Evolutionary conservation across 2,797 vertebrate genomes (phyloP).

Genomic region (Taenioides sp.): DNA sequence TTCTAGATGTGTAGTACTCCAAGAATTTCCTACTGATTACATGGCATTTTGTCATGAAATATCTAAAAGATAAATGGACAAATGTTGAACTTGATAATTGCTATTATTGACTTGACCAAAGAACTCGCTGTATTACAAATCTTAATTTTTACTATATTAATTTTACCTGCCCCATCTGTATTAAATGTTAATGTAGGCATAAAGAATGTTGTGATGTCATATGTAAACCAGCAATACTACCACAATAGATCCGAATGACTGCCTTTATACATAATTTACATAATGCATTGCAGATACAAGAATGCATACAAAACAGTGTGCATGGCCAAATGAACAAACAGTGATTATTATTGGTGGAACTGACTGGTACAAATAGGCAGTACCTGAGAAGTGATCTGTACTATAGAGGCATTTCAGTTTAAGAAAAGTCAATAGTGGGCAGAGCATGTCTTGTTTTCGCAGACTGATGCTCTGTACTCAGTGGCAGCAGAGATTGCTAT

Average conservation of each 20-base stretch:
- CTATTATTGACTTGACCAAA: too few relatives aligned
- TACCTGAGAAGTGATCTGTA: conserved; percentile 9
- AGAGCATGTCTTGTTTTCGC: conserved; percentile 32
- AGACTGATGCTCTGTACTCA: conserved; percentile 49
- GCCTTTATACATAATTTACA: background rate
- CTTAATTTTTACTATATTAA: too few relatives aligned
- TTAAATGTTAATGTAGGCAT: too few relatives aligned
- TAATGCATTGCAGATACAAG: background rate
- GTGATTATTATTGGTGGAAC: background rate
- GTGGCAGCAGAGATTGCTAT: conserved; percentile 36
- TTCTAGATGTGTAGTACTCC: too few relatives aligned
- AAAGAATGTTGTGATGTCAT: too few relatives aligned
- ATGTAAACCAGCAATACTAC: too few relatives aligned
- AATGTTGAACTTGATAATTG: too few relatives aligned
- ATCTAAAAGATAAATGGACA: too few relatives aligned
- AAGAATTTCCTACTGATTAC: too few relatives aligned
- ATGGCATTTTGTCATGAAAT: too few relatives aligned
- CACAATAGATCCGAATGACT: background rate
- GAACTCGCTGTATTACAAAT: too few relatives aligned
- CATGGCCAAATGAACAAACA: background rate
- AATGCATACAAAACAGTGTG: background rate
- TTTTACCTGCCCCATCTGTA: too few relatives aligned
- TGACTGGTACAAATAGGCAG: background rate
- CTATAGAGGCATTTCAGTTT: conserved; percentile 34
- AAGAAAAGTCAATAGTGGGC: conserved; percentile 37